Conservation (phyloP, 2,797 vertebrate species). For the Myotis planiceps region DNA sequence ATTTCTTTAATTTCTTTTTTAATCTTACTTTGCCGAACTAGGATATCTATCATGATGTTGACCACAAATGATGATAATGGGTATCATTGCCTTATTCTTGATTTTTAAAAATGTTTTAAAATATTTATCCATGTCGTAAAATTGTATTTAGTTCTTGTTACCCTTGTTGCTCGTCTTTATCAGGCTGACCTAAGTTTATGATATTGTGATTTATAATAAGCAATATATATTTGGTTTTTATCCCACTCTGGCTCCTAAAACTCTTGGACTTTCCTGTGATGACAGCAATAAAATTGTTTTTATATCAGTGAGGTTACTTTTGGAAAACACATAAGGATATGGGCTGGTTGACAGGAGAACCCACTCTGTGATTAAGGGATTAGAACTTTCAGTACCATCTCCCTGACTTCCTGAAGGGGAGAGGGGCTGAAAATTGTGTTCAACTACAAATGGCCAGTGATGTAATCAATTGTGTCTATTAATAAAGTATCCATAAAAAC, state of each 20-base stretch:
- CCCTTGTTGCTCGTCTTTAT: neutral
- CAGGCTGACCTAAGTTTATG: neutral
- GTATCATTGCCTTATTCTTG: neutral
- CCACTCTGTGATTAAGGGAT: neutral
- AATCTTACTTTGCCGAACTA: neutral
- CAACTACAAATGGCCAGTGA: neutral
- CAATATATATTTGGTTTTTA: neutral
- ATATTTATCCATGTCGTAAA: neutral
- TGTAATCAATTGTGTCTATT: neutral
- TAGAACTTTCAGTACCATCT: neutral
- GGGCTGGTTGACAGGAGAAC: neutral
- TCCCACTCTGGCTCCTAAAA: neutral
- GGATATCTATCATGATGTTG: neutral
- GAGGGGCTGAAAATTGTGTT: neutral
- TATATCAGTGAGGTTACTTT: neutral
- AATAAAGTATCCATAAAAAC: neutral
- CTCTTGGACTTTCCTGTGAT: neutral
- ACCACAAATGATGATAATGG: neutral
- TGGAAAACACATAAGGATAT: neutral
- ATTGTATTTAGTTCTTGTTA: neutral
- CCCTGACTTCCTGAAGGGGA: neutral
- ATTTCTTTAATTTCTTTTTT: neutral
- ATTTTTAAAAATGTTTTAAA: constrained; percentile 46
- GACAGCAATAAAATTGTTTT: neutral
- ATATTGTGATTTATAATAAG: neutral